Base-by-base conservation (phyloP, 37 sponge, comb jelly and placozoan species). In the Beroe forskalii region DNA sequence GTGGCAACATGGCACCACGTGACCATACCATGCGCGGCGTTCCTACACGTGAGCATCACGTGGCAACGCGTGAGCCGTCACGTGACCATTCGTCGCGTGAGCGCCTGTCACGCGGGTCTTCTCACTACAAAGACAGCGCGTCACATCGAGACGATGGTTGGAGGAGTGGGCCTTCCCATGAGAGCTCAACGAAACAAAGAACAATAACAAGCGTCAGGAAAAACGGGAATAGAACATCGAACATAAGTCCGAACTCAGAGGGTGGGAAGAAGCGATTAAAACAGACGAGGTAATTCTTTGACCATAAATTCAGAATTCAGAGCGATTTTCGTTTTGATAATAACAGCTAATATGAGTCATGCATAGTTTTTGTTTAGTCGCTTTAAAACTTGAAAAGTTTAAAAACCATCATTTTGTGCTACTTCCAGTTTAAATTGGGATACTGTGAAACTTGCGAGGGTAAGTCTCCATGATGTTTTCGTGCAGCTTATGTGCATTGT, bases 391-490 rank as follows among this genome's bases (percentile, higher is more conserved):
- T n/a, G n/a, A n/a, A n/a, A n/a, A n/a, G n/a, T n/a, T n/a, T n/a
- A n/a, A n/a, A n/a, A n/a, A n/a, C n/a, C n/a, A n/a, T n/a, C n/a
- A n/a, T n/a, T n/a, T n/a, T n/a, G n/a, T n/a, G n/a, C n/a, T n/a
- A n/a, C n/a, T n/a, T n/a, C n/a, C 38, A 69, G 72, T 69, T 32
- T 69, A 69, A 69, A 37, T 36, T 69, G 72, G 72, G 72, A 69
- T 69, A 32, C 72, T 69, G 72, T 69, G 12, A 69, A 69, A 69
- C 33, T 69, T 69, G 17, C 72, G 17, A 9, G 33, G 38, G 72
- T 69, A 35, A 69, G 72, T 69, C 12, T 12, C 6, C 12, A 48
- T 48, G 55, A n/a, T n/a, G n/a, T n/a, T n/a, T n/a, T n/a, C n/a
- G n/a, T n/a, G n/a, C n/a, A n/a, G n/a, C n/a, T n/a, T n/a, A n/a